Base-by-base conservation (phyloP, 2,113 vertebrate species). In the Geococcyx californianus region DNA sequence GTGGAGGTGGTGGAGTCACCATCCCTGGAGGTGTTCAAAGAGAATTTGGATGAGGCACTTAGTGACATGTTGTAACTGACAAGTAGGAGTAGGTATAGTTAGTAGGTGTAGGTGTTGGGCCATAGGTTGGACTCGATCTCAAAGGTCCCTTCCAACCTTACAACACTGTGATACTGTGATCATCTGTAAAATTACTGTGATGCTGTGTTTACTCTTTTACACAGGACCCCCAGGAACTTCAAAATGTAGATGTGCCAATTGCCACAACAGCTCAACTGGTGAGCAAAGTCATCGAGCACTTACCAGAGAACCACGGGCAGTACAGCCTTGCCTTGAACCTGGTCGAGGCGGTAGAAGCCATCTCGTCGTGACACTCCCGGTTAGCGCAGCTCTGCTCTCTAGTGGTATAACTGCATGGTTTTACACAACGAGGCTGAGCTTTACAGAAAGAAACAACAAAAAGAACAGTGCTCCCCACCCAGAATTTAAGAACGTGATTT, bases 221-320 rank as follows among this genome's bases (percentile, higher is more conserved):
- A 98, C 94, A 99, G 99, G 98, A 99, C 87, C 98, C 99, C 56
- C 97, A 98, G 31, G 99, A 99, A 89, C 98, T 99, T 91, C 98
- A 98, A 33, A 98, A 98, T 11, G 97, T 98, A 8, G 97, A 98
- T 19, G 98, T 99, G 84, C 98, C 99, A 18, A 97, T 99, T 90
- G 54, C 97, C 24, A 97, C 98, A 45, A 99, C 98, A 58, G 98
- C 98, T 63, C 98, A 97, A 26, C 98, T 99, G 42, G 98, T 99
- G 11, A 97, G 98, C 84, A 99, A 97, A 63, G 97, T 99, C n/a
- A 97, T 99, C 0, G 99, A 99, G 97, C 98, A 99, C 60, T 97
- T 99, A 26, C 99, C 99, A 0, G 99, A 99, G 94, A 99, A 99
- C 45, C 99, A 99, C 0, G 99, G 98, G 62, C 99, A 99, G 96